Conservation (phyloP, 2,113 vertebrate species). For the Hydropotes inermis region DNA sequence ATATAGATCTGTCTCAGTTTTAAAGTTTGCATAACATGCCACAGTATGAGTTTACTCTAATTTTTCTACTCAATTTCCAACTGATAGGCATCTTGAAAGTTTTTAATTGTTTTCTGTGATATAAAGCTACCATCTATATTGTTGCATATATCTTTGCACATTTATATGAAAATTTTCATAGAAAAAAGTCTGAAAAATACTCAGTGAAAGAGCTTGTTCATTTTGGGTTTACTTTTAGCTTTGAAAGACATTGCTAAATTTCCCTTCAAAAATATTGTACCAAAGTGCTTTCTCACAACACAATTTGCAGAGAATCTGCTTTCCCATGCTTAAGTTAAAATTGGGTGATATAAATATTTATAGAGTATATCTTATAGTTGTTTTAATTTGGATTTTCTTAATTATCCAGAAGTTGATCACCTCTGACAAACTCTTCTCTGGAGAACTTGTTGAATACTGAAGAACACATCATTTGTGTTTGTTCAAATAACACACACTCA, state of each 20-base stretch:
- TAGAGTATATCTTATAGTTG: background rate
- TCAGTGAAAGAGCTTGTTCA: background rate
- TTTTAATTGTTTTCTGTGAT: background rate
- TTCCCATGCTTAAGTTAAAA: background rate
- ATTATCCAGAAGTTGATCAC: conserved; percentile 2
- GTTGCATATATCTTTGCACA: background rate
- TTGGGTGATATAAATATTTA: background rate
- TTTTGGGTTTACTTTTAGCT: background rate
- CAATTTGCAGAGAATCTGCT: background rate
- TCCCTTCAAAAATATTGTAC: background rate
- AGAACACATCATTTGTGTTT: background rate
- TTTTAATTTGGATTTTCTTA: conserved; percentile 36
- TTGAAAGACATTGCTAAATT: background rate
- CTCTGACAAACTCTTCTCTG: background rate
- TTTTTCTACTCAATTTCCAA: background rate
- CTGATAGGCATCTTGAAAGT: background rate
- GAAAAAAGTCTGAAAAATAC: background rate
- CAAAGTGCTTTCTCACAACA: background rate
- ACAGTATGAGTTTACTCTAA: background rate
- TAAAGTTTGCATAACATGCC: background rate
- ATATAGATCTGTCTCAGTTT: background rate
- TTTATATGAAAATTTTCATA: background rate
- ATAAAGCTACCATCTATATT: background rate
- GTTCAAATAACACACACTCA: background rate
- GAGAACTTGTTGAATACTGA: background rate